Base-by-base conservation (phyloP, 2,888 invertebrate genomes). In the Agonopterix alstromeriana region DNA sequence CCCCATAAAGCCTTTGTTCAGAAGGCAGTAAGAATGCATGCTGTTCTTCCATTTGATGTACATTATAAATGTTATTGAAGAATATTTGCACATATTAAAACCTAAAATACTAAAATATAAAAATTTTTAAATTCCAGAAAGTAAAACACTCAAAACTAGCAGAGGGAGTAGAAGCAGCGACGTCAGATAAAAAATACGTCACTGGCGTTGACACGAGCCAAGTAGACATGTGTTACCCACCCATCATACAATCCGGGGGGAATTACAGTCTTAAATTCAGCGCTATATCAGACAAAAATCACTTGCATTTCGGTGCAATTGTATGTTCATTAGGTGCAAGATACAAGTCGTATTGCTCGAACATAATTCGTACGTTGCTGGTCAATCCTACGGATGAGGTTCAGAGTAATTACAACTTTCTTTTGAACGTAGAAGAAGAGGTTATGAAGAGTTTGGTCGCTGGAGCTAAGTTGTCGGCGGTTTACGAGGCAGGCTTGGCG, bases 171-270 rank as follows among this genome's bases (percentile, higher is more conserved):
- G 98, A 99, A 77, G 91, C 94, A 10, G 98, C 98, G 0, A 92
- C 98, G 65, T 93, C 93, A n/a, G 97, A 98, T 75, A 98, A 98
- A 72, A 98, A 99, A 83, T 98, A 97, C 80, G 96, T 98, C 1
- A 92, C 94, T 8, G 95, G 96, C 1, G 94, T 97, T 0, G 98
- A 98, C 82, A 92, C 94, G 2, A 92, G 93, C 27, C 95, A 97
- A 76, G 91, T 99, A 3, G 99, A 99, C 70, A 96, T 98, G 93
- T 99, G 99, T 73, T 99, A 99, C 77, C 98, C 98, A 0, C 97
- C 99, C 0, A 99, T 99, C 51, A 97, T 99, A 67, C 99, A 99
- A 78, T 99, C 98, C 36, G 99, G 99, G 8, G 99, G 98, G n/a
- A 94, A 95, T 71, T 99, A 99, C 85, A 96, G 94, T 69, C 90